Evolutionary conservation across 2,797 vertebrate genomes (phyloP).

Genomic region (Euthynnus affinis): DNA sequence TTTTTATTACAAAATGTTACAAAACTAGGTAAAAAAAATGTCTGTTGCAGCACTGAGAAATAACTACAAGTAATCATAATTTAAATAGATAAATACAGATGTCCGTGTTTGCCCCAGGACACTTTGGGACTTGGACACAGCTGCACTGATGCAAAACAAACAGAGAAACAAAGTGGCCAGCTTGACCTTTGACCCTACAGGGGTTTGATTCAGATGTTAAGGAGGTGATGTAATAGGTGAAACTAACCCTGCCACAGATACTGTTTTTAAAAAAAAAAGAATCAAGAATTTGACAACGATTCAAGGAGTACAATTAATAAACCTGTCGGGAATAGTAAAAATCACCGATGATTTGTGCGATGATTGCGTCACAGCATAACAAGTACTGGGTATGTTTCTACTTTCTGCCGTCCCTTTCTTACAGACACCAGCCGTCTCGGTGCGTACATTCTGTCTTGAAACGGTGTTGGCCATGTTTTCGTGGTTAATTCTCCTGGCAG

Average conservation of each 20-base stretch:
- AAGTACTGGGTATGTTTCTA: conserved; percentile 3
- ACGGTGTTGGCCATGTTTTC: neutral
- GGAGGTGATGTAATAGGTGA: conserved; percentile 49
- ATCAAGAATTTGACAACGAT: conserved; percentile 50
- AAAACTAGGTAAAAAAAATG: conserved; percentile 65
- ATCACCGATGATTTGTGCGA: conserved; percentile 31
- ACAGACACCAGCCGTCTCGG: neutral
- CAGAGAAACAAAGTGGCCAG: conserved; percentile 53
- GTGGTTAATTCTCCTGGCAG: conserved; percentile 85
- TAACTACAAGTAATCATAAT: conserved; percentile 77
- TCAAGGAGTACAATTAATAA: conserved; percentile 31
- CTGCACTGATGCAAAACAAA: conserved; percentile 71
- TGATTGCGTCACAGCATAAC: conserved; percentile 9
- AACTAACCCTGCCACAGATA: conserved; percentile 28
- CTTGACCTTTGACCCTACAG: conserved; percentile 55
- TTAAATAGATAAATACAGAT: conserved; percentile 85
- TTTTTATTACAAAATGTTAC: conserved; percentile 80
- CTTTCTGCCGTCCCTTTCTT: neutral
- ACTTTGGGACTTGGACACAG: conserved; percentile 54
- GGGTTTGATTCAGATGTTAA: conserved; percentile 33
- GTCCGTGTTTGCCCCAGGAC: conserved; percentile 44
- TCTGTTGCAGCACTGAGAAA: conserved; percentile 55
- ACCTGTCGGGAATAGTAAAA: conserved; percentile 32
- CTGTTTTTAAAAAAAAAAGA: conserved; percentile 23
- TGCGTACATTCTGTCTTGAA: conserved; percentile 1